phyloP scores from a whole-genome alignment of 2,113 vertebrate species.

The Daboia siamensis region DNA sequence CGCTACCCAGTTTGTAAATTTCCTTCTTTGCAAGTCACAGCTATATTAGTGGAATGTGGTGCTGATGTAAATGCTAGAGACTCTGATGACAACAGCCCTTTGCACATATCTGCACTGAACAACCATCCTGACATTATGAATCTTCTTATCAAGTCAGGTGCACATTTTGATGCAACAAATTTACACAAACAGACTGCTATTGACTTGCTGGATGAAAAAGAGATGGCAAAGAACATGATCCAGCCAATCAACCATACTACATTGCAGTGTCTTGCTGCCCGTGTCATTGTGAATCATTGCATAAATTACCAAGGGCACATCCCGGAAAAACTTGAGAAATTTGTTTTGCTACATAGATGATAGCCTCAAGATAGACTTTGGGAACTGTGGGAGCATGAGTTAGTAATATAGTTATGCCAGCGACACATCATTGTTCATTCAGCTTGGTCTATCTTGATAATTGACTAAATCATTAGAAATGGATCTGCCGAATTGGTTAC shows the following conservation, averaged over 20 bases:
- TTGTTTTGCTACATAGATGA: constrained; percentile 96
- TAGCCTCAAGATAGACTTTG: constrained; percentile 51
- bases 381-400: constrained; percentile 58
- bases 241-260: constrained; percentile 98
- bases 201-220: constrained; percentile 93
- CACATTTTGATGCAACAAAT: constrained; percentile 98
- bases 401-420: constrained; percentile 69
- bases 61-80: constrained; percentile 91
- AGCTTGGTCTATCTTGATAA: constrained; percentile 65
- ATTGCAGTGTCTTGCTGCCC: constrained; percentile 95
- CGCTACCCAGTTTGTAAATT: constrained; percentile 98
- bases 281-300: constrained; percentile 87
- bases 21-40: constrained; percentile 91
- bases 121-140: constrained; percentile 99
- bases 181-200: constrained; percentile 88
- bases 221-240: constrained; percentile 94
- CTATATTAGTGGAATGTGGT: constrained; percentile 93
- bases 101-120: constrained; percentile 94
- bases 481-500: constrained; percentile 64
- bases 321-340: constrained; percentile 93
- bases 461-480: constrained; percentile 66
- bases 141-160: constrained; percentile 90
- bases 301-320: constrained; percentile 87
- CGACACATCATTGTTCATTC: constrained; percentile 69
- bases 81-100: constrained; percentile 89